phyloP scores from a whole-genome alignment of 2,113 vertebrate genomes.

The Sprattus sprattus region DNA sequence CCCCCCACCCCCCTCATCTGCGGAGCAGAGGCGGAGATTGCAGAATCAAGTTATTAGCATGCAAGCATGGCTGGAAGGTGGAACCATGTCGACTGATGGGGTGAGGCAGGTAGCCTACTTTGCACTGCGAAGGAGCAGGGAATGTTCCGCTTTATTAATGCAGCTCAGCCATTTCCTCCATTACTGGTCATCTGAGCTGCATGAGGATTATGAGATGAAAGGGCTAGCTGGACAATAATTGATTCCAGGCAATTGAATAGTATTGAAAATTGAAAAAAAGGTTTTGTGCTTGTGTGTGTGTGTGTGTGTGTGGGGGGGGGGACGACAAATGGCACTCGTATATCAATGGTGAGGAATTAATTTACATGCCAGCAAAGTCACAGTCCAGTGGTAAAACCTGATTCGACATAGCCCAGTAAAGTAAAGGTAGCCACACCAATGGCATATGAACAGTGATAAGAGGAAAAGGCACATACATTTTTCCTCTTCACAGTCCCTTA shows the following conservation, averaged over 20 bases:
- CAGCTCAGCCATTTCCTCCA: neutral
- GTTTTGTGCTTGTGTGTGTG: too few relatives aligned
- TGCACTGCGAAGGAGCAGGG: neutral
- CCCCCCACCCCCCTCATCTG: neutral
- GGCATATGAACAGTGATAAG: neutral
- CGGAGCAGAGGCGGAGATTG: neutral
- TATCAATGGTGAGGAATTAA: neutral
- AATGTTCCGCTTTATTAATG: neutral
- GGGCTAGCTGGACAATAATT: neutral
- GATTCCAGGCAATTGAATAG: neutral
- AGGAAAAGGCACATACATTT: neutral
- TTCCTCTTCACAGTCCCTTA: neutral
- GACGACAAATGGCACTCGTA: neutral
- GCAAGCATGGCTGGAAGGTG: neutral
- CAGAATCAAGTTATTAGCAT: conserved; percentile 14
- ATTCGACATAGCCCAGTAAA: neutral
- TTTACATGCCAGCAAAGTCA: neutral
- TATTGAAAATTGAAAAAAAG: neutral
- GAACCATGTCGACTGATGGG: neutral
- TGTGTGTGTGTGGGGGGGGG: neutral
- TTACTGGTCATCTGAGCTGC: neutral
- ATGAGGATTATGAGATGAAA: neutral
- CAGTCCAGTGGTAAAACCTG: neutral
- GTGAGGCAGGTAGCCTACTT: neutral
- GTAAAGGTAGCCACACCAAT: neutral